Conservation (phyloP, 2,797 vertebrate genomes). For the Aphelocoma californica region DNA sequence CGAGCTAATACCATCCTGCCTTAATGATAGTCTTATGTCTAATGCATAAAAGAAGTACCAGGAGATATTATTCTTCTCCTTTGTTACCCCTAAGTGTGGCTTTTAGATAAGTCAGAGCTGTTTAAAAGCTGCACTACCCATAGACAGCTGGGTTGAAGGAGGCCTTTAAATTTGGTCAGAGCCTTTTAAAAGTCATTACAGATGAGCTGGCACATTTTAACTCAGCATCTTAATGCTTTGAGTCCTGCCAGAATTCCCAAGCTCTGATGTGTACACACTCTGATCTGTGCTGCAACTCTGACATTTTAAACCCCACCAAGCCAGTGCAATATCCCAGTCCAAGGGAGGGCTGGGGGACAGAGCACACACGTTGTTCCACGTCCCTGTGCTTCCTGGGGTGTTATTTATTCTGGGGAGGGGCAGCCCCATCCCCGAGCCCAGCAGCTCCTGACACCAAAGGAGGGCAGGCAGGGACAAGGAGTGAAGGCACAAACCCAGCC, state of each 20-base stretch:
- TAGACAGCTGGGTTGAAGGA: background rate
- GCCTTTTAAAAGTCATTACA: background rate
- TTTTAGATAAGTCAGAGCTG: background rate
- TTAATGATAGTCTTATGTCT: background rate
- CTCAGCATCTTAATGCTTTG: background rate
- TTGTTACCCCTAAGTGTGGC: background rate
- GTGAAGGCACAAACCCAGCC: background rate
- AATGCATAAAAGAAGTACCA: background rate
- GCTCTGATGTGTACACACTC: too few relatives aligned
- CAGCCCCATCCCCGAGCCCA: background rate
- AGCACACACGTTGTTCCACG: rapidly evolving
- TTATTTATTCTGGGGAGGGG: background rate
- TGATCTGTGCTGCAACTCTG: background rate
- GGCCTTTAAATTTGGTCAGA: background rate
- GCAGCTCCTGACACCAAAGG: background rate
- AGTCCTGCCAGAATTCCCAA: background rate
- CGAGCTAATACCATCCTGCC: background rate
- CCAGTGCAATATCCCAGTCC: background rate
- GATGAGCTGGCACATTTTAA: background rate
- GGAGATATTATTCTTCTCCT: background rate
- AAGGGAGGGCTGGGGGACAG: background rate
- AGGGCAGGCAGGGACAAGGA: rapidly evolving
- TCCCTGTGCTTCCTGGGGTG: background rate
- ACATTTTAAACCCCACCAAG: background rate
- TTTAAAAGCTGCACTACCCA: background rate